Evolutionary conservation across 1,140 invertebrate species (phyloP).

Genomic region (Monomorium pharaonis): DNA sequence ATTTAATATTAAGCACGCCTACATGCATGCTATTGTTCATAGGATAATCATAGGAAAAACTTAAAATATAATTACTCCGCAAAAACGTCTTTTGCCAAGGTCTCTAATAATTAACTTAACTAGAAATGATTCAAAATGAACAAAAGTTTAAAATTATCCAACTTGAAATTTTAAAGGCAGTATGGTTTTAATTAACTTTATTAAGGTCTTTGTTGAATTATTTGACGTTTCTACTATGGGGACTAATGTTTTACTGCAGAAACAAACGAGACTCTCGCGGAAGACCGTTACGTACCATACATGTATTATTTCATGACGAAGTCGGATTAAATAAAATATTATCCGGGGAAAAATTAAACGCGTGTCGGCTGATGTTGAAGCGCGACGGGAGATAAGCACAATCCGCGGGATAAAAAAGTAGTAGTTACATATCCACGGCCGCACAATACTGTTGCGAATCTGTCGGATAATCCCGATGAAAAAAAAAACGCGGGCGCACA

Average conservation of each 20-base stretch:
- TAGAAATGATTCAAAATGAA: not conserved
- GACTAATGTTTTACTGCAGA: constrained; percentile 32
- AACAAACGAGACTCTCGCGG: constrained; percentile 1
- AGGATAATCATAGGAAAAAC: not conserved
- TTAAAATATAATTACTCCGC: not conserved
- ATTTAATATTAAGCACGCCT: not conserved
- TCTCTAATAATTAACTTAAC: constrained; percentile 3
- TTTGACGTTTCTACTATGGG: not conserved
- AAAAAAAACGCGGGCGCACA: constrained; percentile 40
- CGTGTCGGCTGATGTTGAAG: constrained; percentile 47
- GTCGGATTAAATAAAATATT: constrained; percentile 54
- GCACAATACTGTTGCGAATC: constrained; percentile 55
- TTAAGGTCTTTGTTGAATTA: constrained; percentile 41
- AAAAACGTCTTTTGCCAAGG: not conserved
- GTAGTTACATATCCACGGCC: constrained; percentile 43
- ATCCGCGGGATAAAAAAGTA: constrained; percentile 46
- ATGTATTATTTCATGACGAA: constrained; percentile 29
- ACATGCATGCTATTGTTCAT: not conserved
- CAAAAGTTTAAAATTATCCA: not conserved
- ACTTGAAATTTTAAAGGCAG: constrained; percentile 31
- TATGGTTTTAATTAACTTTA: constrained; percentile 36
- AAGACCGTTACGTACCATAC: constrained; percentile 27
- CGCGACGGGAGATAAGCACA: constrained; percentile 43
- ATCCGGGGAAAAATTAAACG: constrained; percentile 53
- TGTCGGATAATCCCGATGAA: constrained; percentile 48